These are phyloP conservation scores for Ctenodactylus gundi DNA, from an alignment of 2,113 vertebrate genomes.

Conservation along the genomic window DNA sequence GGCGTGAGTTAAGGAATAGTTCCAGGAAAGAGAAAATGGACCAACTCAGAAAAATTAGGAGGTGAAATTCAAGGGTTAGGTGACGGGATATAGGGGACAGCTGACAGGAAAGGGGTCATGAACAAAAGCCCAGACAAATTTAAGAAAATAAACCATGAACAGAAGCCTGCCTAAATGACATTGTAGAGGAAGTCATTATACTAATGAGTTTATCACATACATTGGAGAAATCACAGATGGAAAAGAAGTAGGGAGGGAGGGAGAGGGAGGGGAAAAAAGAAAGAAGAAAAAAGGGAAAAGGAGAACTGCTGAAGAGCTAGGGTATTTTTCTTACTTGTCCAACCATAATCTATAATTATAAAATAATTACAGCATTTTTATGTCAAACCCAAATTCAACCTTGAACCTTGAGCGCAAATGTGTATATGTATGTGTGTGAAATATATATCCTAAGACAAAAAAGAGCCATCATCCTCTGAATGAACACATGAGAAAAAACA, in stretches of 20 bases:
- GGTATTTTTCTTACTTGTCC: not conserved
- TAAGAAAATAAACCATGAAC: not conserved
- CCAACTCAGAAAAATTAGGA: not conserved
- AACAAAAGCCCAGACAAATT: not conserved
- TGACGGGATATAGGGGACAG: not conserved
- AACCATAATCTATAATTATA: conserved; percentile 26
- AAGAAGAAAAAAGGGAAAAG: conserved; percentile 2
- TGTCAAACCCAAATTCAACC: not conserved
- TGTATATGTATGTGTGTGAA: too few species aligned
- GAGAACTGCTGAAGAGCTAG: conserved; percentile 16
- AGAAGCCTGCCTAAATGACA: not conserved
- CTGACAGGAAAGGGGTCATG: not conserved
- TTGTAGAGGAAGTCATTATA: conserved; percentile 62
- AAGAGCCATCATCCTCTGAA: not conserved
- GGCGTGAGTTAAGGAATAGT: not conserved
- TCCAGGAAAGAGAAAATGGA: not conserved
- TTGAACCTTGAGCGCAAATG: too few species aligned
- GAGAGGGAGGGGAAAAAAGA: not conserved
- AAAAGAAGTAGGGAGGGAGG: not conserved
- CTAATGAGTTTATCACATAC: conserved; percentile 63
- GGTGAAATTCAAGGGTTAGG: not conserved
- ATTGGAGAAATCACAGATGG: conserved; percentile 41
- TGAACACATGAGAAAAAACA: not conserved
- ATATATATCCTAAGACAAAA: too few species aligned
- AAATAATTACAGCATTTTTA: not conserved